Base-by-base conservation (phyloP, 2,797 vertebrate species). In the Morus bassanus region DNA sequence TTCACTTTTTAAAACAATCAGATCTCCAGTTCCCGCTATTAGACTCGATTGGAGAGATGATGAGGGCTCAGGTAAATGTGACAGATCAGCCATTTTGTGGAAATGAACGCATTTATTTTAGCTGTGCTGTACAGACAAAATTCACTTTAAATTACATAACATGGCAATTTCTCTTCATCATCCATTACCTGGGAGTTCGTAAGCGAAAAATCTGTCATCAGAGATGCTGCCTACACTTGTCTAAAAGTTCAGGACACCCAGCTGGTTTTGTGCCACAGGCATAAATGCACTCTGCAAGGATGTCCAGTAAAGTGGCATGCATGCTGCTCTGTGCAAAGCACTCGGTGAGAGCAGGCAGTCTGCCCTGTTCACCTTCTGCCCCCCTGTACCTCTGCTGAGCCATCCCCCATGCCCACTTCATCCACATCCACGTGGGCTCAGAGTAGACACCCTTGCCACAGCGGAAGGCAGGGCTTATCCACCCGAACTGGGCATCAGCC, bases 131-230 rank as follows among this genome's bases (percentile, higher is more conserved):
- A 76, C 54, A 79, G 88, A 51, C 31, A 82, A 89, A 96, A 97
- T 82, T 91, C 84, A 70, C 86, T 90, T 96, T 73, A 73, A 94
- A 95, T 95, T 84, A 70, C 70, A 45, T 87, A 93, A 91, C 67
- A 35, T 1, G 6, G 31, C 88, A n/a, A 64, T 89, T 91, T 87
- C 23, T 92, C 93, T 91, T 95, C 95, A 96, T 96, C 88, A 92
- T 17, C 86, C 83, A 56, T 94, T 95, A 87, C 77, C 93, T 91
- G 89, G 16, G 63, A 93, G 88, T 45, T 77, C 3, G 0, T 54
- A 88, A 85, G 77, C 24, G 86, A 81, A 91, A 91, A 91, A 92
- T 54, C 77, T 87, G 69, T 63, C 86, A 69, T 10, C 57, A 75
- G 56, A 86, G 37, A 46, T 41, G 46, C 65, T 90, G 74, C 54